phyloP scores from a whole-genome alignment of 1,140 invertebrate species.

The Drosophila punjabiensis region DNA sequence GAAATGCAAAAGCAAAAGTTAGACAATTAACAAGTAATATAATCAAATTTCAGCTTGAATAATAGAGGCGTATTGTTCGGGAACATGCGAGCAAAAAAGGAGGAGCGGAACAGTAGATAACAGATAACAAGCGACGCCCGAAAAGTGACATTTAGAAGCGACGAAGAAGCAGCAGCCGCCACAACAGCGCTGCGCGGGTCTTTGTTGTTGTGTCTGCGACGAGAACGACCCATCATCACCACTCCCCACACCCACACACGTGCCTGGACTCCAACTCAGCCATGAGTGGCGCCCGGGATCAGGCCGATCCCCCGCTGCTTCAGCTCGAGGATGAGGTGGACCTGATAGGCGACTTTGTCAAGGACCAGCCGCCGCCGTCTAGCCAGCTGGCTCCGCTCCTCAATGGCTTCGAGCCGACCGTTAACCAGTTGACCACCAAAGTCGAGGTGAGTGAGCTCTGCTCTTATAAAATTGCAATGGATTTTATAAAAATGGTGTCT shows the following conservation, averaged over 20 bases:
- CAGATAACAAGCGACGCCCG: slow-evolving; percentile 69
- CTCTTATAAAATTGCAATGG: background rate
- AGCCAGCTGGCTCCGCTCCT: slow-evolving; percentile 46
- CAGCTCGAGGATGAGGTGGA: slow-evolving; percentile 79
- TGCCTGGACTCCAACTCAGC: slow-evolving; percentile 16
- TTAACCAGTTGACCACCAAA: slow-evolving; percentile 70
- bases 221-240: slow-evolving; percentile 5
- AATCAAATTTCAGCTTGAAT: slow-evolving; percentile 51
- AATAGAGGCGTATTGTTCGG: slow-evolving; percentile 49
- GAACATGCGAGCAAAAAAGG: slow-evolving; percentile 60
- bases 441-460: slow-evolving; percentile 63
- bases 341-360: slow-evolving; percentile 74
- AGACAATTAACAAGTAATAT: slow-evolving; percentile 29
- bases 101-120: slow-evolving; percentile 52
- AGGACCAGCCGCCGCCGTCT: slow-evolving; percentile 42
- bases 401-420: slow-evolving; percentile 56
- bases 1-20: slow-evolving; percentile 44
- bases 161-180: slow-evolving; percentile 39
- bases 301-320: slow-evolving; percentile 59
- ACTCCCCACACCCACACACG: slow-evolving; percentile 17
- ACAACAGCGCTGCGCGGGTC: slow-evolving; percentile 43
- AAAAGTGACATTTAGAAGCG: slow-evolving; percentile 54
- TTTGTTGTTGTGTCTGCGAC: slow-evolving; percentile 61
- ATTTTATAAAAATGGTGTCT: background rate
- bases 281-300: slow-evolving; percentile 50